Base-by-base conservation (phyloP, 1,140 invertebrate species). In the Neodiprion lecontei region DNA sequence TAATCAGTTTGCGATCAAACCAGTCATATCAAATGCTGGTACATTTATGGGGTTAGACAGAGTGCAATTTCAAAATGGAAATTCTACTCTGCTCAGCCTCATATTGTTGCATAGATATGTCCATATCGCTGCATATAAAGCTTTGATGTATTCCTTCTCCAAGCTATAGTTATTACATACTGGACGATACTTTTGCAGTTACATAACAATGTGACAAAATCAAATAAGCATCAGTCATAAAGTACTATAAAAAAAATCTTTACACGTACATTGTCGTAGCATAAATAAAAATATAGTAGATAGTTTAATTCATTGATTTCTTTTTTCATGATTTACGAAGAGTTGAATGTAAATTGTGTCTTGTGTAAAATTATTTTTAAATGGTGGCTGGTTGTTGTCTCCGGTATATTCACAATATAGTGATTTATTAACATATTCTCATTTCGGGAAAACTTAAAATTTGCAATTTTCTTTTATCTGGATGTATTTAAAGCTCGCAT, bases 351-450 rank as follows among this genome's bases (percentile, higher is more conserved):
- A 76, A 70, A 79, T 66, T 78, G 71, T n/a, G 53, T 74, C 76
- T 71, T 74, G 76, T 71, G 61, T 76, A 70, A 72, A 70, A 67
- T 75, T 77, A 69, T 78, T 80, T 40, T 53, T 85, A 78, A 77
- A 82, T 83, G 82, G 84, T 85, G 84, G 79, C 79, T 84, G 84
- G 80, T 83, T 80, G 81, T 78, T 77, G 75, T 78, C 75, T 80
- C 48, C 78, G 74, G 69, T 81, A 70, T 80, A 66, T 78, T 81
- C 79, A 82, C 75, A 80, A 74, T 72, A 10, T 49, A 72, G 67
- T 76, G 76, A 69, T 69, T 40, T 69, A 77, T 78, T 73, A 74
- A 75, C 21, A 14, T 50, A 71, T 71, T 71, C 23, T n/a, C 47
- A 71, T 50, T 80, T 77, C 75, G 70, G 74, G 79, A 76, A 76